These are phyloP conservation scores for Macaca mulatta DNA, from an alignment of 2,113 vertebrate genomes.

Conservation along the genomic window DNA sequence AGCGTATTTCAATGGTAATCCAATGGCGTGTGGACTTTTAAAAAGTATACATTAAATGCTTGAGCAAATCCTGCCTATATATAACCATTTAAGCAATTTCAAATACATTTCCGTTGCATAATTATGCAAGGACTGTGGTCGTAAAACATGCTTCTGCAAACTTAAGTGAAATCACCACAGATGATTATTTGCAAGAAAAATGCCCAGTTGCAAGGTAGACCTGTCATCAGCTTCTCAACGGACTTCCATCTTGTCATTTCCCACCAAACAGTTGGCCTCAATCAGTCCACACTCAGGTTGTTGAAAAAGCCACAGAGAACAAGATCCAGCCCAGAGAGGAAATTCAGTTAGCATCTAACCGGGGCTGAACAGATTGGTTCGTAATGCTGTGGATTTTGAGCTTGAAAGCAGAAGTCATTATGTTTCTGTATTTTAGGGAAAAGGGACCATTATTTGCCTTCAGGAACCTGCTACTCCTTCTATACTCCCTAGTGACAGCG, in stretches of 20 bases:
- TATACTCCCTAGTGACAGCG: neutral
- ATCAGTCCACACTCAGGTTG: slow-evolving; percentile 26
- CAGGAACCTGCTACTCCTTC: slow-evolving; percentile 12
- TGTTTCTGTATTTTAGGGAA: slow-evolving; percentile 36
- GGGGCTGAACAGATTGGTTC: slow-evolving; percentile 35
- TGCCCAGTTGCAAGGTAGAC: slow-evolving; percentile 10
- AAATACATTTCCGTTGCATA: slow-evolving; percentile 56
- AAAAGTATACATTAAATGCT: slow-evolving; percentile 46
- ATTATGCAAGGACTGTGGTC: slow-evolving; percentile 57
- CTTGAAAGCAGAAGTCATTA: slow-evolving; percentile 64
- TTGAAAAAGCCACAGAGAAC: slow-evolving; percentile 36
- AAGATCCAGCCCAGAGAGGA: slow-evolving; percentile 6
- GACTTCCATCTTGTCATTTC: slow-evolving; percentile 58
- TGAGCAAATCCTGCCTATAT: slow-evolving; percentile 56
- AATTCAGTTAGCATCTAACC: slow-evolving; percentile 62
- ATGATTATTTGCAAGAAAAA: slow-evolving; percentile 62
- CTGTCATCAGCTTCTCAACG: slow-evolving; percentile 41
- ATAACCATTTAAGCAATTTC: slow-evolving; percentile 69
- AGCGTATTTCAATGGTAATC: slow-evolving; percentile 56
- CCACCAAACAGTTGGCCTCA: slow-evolving; percentile 17
- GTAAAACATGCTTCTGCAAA: slow-evolving; percentile 45
- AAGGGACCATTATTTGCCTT: slow-evolving; percentile 23
- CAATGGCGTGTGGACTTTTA: slow-evolving; percentile 26
- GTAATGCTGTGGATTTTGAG: neutral
- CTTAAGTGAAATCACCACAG: slow-evolving; percentile 46